Conservation (phyloP, 2,888 invertebrate species). For the Perizoma affinitatum region DNA sequence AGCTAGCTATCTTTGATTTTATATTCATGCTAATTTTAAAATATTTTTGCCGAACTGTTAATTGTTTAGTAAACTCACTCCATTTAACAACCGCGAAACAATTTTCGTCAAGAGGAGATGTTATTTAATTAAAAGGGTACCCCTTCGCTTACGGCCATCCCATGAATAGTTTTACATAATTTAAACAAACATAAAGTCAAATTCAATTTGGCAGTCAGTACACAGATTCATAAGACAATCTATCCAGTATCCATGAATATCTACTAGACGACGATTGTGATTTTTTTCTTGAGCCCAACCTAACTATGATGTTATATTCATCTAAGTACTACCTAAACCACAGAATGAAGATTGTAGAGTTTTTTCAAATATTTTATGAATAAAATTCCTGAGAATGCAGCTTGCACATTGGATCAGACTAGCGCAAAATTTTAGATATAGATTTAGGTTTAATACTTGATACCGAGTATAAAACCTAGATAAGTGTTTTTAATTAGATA, state of each 20-base stretch:
- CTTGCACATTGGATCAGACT: neutral
- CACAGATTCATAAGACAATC: too few species aligned
- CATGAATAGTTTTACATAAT: slow-evolving; percentile 62
- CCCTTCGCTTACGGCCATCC: slow-evolving; percentile 35
- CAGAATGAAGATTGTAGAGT: too few species aligned
- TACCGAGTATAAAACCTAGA: too few species aligned
- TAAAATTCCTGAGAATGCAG: too few species aligned
- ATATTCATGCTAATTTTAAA: slow-evolving; percentile 9
- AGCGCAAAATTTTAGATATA: neutral
- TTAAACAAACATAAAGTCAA: slow-evolving; percentile 42
- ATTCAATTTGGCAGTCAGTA: slow-evolving; percentile 24
- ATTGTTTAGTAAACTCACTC: slow-evolving; percentile 51
- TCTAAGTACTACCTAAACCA: too few species aligned
- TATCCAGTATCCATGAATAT: too few species aligned
- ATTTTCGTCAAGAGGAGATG: slow-evolving; percentile 47
- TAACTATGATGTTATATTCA: too few species aligned
- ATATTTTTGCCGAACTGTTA: slow-evolving; percentile 29
- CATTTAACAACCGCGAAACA: slow-evolving; percentile 48
- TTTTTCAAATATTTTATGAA: neutral
- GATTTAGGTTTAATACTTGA: too few species aligned
- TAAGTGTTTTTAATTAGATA: neutral
- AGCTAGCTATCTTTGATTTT: slow-evolving; percentile 11
- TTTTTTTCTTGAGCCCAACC: too few species aligned
- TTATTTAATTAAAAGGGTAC: slow-evolving; percentile 52
- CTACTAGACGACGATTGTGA: too few species aligned